Percentiles rank a stretch among this genome's conserved stretches.
phyloP scores from a whole-genome alignment of 1,140 invertebrate species.

The Pseudomyrmex gracilis region DNA sequence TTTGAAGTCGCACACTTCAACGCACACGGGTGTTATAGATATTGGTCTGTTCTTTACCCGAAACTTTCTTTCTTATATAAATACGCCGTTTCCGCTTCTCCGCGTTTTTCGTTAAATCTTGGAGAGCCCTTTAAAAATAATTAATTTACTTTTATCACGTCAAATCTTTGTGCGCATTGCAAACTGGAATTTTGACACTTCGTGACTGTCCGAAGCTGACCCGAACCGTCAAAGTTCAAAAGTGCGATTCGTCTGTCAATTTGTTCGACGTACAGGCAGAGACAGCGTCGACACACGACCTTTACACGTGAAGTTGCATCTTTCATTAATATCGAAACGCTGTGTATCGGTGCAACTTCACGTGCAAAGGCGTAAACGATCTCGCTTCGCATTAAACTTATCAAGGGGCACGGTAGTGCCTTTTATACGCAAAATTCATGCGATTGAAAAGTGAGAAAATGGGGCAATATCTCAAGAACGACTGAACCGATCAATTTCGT shows the following conservation, averaged over 20 bases:
- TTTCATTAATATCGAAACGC: no score
- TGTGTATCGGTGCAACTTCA: no score
- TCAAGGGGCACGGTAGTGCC: no score
- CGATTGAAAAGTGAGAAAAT: no score
- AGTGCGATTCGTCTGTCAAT: not conserved
- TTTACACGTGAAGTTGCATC: no score
- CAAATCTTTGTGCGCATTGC: not conserved
- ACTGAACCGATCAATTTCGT: no score
- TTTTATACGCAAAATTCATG: no score
- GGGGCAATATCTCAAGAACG: no score
- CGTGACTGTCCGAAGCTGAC: conserved; percentile 11
- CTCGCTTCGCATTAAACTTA: no score
- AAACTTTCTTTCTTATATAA: conserved; percentile 24
- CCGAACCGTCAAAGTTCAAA: not conserved
- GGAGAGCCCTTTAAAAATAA: not conserved
- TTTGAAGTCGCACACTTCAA: not conserved
- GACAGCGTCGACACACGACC: no score
- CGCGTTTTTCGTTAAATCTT: not conserved
- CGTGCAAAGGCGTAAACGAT: no score
- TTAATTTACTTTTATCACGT: conserved; percentile 4
- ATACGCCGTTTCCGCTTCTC: conserved; percentile 4
- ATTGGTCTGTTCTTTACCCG: not conserved
- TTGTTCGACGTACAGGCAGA: not conserved
- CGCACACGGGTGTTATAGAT: conserved; percentile 11
- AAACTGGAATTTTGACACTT: conserved; percentile 49